phyloP scores from a whole-genome alignment of 2,113 vertebrate genomes.

The Eulacestoma nigropectus region DNA sequence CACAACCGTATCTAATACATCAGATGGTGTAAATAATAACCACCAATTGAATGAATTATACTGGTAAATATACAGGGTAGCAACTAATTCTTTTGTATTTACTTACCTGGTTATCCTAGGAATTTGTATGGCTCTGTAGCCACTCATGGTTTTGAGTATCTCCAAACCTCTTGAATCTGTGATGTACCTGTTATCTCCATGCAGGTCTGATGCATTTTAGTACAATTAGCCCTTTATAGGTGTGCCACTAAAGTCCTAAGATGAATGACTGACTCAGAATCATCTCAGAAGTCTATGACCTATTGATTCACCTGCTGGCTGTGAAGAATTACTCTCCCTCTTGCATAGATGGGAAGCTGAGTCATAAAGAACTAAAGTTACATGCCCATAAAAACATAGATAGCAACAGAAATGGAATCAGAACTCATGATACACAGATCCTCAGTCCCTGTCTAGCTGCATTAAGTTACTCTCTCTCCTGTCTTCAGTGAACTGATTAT shows the following conservation, averaged over 20 bases:
- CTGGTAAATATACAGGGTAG: neutral
- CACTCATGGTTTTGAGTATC: neutral
- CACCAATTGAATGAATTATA: neutral
- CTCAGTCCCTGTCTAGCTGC: neutral
- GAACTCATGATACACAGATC: neutral
- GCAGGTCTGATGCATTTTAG: neutral
- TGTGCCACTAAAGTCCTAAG: neutral
- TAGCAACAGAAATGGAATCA: neutral
- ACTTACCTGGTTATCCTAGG: neutral
- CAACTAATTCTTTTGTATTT: neutral
- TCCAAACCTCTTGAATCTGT: neutral
- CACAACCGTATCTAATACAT: neutral
- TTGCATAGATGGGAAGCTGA: neutral
- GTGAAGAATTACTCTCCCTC: neutral
- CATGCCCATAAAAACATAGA: neutral
- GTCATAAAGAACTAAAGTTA: neutral
- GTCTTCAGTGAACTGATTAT: neutral
- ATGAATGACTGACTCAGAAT: neutral
- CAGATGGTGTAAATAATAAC: neutral
- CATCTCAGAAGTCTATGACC: neutral
- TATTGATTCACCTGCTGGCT: constrained; percentile 8
- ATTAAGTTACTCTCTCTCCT: neutral
- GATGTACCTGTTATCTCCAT: neutral
- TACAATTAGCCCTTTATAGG: neutral
- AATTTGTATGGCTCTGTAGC: neutral